A percentile compares a stretch with the other conserved stretches of the same genome.
phyloP scores from a whole-genome alignment of 2,797 vertebrate species.

The Acipenser oxyrinchus region DNA sequence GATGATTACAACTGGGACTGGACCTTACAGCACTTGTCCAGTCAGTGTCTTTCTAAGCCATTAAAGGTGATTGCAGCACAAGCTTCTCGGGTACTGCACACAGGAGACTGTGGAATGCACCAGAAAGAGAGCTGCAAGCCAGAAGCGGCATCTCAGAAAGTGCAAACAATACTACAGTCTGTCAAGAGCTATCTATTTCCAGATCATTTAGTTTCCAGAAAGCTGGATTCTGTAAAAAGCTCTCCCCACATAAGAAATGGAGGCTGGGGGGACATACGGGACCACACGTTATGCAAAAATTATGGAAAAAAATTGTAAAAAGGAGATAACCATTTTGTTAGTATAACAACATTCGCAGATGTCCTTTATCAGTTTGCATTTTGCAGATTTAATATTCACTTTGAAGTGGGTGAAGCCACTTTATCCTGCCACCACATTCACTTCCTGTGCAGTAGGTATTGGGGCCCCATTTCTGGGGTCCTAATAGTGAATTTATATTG shows the following conservation, averaged over 20 bases:
- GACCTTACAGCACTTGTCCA: conserved; percentile 66
- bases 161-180: conserved; percentile 30
- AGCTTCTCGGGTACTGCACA: conserved; percentile 61
- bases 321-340: too few relatives aligned
- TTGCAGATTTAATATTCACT: too few relatives aligned
- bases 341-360: too few relatives aligned
- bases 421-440: too few relatives aligned
- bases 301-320: conserved; percentile 57
- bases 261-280: conserved; percentile 67
- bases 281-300: conserved; percentile 62
- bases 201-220: conserved; percentile 30
- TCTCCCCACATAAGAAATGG: conserved; percentile 60
- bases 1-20: conserved; percentile 80
- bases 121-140: conserved; percentile 53
- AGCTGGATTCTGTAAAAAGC: conserved; percentile 41
- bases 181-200: conserved; percentile 48
- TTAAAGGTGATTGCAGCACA: conserved; percentile 55
- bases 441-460: too few relatives aligned
- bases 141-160: conserved; percentile 41
- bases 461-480: too few relatives aligned
- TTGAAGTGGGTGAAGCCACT: too few relatives aligned
- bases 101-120: conserved; percentile 63
- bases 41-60: conserved; percentile 59
- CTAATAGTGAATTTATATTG: too few relatives aligned
- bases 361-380: too few relatives aligned